Conservation (phyloP, 30 jellyfish, hydroid and myxozoan species). For the Nemopilema nomurai region DNA sequence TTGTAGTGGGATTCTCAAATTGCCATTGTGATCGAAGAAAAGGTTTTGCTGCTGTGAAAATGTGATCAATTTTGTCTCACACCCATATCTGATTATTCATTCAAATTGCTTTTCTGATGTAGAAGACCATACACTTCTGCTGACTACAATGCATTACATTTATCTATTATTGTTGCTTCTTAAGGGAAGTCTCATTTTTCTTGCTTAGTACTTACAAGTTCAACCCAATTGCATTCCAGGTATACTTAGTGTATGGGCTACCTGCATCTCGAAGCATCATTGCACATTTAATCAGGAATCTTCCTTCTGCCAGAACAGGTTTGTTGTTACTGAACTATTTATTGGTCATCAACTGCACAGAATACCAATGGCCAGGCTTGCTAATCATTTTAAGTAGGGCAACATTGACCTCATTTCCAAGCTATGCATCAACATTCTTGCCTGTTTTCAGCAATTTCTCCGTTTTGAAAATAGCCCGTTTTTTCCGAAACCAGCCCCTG, state of each 20-base stretch:
- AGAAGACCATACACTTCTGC: too few species aligned
- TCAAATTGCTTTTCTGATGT: too few species aligned
- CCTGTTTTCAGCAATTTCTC: not conserved
- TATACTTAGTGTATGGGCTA: constrained; percentile 65
- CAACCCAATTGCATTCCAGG: constrained; percentile 21
- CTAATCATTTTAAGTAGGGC: too few species aligned
- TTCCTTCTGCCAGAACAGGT: constrained; percentile 88
- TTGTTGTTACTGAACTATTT: not conserved
- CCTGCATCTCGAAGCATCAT: constrained; percentile 65
- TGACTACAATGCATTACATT: not conserved
- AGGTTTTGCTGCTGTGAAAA: too few species aligned
- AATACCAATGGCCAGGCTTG: too few species aligned
- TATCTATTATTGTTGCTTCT: not conserved
- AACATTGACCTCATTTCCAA: not conserved
- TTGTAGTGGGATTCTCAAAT: too few species aligned
- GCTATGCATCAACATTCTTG: not conserved
- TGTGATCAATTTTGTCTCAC: too few species aligned
- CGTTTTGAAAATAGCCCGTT: not conserved
- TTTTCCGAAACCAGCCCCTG: constrained; percentile 24
- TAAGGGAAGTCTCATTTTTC: not conserved
- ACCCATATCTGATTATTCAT: too few species aligned
- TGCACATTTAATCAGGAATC: constrained; percentile 41
- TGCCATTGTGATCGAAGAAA: too few species aligned
- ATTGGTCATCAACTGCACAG: not conserved
- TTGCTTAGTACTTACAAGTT: not conserved